Evolutionary conservation across 64 coral and sea anemone genomes (phyloP), one percentile per base, ranked within the genome.

Genomic region (Montipora efflorescens): DNA sequence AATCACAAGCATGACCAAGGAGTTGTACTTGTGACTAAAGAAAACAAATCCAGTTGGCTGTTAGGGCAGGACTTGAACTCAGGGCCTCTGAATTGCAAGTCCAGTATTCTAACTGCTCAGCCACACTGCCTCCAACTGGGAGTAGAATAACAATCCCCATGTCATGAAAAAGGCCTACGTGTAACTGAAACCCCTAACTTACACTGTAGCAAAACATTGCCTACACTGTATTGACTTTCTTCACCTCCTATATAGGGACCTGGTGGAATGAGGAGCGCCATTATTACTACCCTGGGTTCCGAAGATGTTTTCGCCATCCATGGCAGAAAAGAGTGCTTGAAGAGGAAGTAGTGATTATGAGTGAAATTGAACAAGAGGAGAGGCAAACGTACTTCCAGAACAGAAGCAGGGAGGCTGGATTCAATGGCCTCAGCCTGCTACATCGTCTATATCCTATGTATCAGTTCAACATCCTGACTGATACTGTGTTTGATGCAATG

Each of bases 291-390:
- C 20, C 93, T 86, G 88, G 88, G 20, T 90, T 95, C 67, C 73
- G 93, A 66, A 61, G 87, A 66, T 81, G 90, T 75, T 91, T 67
- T 90, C 80, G 93, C 47, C 77, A 87, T 61, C 87, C 71, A 10
- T 90, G 93, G 93, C 70, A 47, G 48, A 91, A 95, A 79, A 95
- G 88, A 72, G 64, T 55, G 25, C 82, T 91, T 76, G 78, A 95
- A n/a, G 93, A 90, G 36, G 93, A 95, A 90, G 48, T 95, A 44
- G 14, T 45, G 79, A 25, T 72, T 19, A 90, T 95, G 88, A 55
- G 45, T 71, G 88, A 95, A 51, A 77, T 95, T 78, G 88, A 95
- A 76, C 88, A 95, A 85, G 81, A 95, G 77, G 88, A 95, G 51
- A 74, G 88, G 19, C 66, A 53, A 86, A 90, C 80, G 70, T 62